Evolutionary conservation across 2,888 invertebrate genomes (phyloP).

Genomic region (Antheraea yamamai): DNA sequence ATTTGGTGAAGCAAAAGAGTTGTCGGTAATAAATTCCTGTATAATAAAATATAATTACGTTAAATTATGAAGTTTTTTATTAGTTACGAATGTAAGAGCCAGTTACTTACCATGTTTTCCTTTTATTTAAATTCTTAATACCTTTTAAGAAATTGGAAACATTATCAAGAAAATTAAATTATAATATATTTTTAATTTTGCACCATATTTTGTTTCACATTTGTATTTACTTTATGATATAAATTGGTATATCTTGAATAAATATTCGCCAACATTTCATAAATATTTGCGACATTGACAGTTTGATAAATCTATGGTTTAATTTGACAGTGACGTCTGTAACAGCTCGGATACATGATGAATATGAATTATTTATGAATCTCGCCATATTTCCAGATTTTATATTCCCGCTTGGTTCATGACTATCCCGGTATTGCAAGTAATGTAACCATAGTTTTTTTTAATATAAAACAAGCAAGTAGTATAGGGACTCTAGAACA

Average conservation of each 20-base stretch:
- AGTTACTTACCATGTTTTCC: not conserved
- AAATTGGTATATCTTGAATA: not conserved
- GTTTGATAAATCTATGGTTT: not conserved
- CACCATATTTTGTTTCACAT: not conserved
- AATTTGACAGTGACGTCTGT: not conserved
- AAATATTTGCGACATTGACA: constrained; percentile 10
- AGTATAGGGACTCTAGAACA: too few relatives aligned
- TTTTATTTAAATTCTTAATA: not conserved
- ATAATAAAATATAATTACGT: constrained; percentile 18
- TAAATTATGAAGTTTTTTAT: constrained; percentile 1
- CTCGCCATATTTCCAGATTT: not conserved
- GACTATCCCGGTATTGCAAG: too few relatives aligned
- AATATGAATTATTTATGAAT: not conserved
- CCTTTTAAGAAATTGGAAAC: not conserved
- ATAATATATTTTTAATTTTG: not conserved
- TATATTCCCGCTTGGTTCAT: too few relatives aligned
- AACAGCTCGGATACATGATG: not conserved
- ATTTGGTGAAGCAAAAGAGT: constrained; percentile 52
- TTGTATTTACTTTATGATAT: not conserved
- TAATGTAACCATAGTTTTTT: too few relatives aligned
- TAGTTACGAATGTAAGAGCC: not conserved
- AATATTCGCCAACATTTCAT: constrained; percentile 3
- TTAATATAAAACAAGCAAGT: too few relatives aligned
- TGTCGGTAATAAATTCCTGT: constrained; percentile 51
- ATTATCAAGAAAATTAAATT: not conserved